phyloP scores from a whole-genome alignment of 2,797 vertebrate species.

The Chrysocyon brachyurus region DNA sequence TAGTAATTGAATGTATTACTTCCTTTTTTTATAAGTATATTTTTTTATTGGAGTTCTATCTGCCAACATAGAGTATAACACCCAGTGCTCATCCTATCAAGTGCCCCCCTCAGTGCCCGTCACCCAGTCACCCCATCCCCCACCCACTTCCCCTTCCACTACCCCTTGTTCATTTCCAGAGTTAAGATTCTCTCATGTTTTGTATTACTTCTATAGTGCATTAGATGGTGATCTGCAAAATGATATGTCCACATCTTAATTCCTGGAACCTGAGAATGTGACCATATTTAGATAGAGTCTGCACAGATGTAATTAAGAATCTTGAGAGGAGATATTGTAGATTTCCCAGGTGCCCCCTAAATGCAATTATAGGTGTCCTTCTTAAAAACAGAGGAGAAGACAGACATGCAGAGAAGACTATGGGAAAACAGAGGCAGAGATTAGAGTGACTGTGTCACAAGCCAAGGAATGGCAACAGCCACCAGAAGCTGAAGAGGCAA shows the following conservation, averaged over 20 bases:
- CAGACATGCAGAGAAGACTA: neutral
- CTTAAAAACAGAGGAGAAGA: neutral
- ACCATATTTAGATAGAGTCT: neutral
- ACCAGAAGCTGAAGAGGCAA: neutral
- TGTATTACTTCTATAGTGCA: neutral
- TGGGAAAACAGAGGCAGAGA: neutral
- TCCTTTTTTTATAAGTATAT: no score
- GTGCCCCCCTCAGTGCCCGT: no score
- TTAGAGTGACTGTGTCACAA: neutral
- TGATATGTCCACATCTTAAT: neutral
- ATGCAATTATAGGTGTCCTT: neutral
- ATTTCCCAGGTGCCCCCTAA: neutral
- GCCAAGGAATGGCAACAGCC: neutral
- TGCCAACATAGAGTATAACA: no score
- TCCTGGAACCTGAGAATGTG: neutral
- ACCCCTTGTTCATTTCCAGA: no score
- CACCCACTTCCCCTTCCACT: no score
- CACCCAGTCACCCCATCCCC: no score
- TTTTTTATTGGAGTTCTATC: no score
- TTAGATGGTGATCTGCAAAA: no score
- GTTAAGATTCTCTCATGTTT: no score
- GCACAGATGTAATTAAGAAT: neutral
- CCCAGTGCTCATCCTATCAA: no score
- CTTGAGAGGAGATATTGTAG: neutral
- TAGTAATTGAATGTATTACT: neutral